A percentile compares a stretch with the other conserved stretches of the same genome.
Evolutionary conservation across 1,140 invertebrate species (phyloP).

Genomic region (Macrotrachela quadricornifera): DNA sequence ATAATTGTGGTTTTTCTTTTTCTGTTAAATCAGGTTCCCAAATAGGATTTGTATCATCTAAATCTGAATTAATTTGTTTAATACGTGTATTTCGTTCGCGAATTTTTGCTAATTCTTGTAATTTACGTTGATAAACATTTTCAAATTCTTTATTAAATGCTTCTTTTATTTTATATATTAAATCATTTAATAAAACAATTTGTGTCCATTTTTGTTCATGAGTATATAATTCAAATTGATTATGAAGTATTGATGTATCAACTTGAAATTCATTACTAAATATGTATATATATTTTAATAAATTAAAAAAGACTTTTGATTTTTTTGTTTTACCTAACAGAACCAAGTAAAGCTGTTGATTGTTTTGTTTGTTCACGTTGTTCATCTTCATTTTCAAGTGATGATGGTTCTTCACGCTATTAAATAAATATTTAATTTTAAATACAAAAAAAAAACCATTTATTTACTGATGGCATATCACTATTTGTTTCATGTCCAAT

Average conservation of each 20-base stretch:
- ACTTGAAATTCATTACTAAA: constrained; percentile 22
- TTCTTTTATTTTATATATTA: constrained; percentile 24
- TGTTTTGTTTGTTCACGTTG: no score
- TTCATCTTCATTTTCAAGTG: no score
- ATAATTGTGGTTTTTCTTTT: constrained; percentile 24
- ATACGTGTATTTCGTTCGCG: constrained; percentile 29
- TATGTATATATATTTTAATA: not conserved
- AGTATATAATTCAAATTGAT: constrained; percentile 28
- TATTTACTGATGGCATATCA: not conserved
- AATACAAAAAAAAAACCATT: not conserved
- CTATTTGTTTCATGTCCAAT: not conserved
- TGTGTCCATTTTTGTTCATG: constrained; percentile 28
- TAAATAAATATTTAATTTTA: not conserved
- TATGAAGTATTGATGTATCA: constrained; percentile 24
- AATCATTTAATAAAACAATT: constrained; percentile 28
- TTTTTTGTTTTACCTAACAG: no score
- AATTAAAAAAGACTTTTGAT: no score
- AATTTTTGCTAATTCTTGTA: constrained; percentile 26
- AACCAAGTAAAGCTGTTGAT: no score
- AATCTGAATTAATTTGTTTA: constrained; percentile 18
- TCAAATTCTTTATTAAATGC: constrained; percentile 31
- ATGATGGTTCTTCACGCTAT: no score
- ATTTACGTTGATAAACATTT: constrained; percentile 23
- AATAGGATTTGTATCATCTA: constrained; percentile 18
- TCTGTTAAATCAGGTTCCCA: constrained; percentile 18